Percentiles rank a stretch among this genome's conserved stretches.
phyloP scores from a whole-genome alignment of 2,797 vertebrate genomes.

The Emydoidea blandingii region DNA sequence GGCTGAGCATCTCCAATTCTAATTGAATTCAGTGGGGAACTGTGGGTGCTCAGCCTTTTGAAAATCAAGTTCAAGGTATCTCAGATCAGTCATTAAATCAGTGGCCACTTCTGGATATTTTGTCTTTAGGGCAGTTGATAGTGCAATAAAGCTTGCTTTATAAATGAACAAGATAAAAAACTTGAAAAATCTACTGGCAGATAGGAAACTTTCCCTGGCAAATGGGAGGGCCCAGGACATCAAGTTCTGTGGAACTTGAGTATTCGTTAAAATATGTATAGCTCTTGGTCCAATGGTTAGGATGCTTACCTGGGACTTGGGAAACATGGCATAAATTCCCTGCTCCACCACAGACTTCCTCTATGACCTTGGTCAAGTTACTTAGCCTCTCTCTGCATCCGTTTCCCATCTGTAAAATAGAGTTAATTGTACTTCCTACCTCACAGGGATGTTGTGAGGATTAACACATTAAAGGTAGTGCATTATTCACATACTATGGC shows the following conservation, averaged over 20 bases:
- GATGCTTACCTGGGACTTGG: not conserved
- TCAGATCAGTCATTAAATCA: not conserved
- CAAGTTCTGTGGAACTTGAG: not conserved
- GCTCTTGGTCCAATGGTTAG: not conserved
- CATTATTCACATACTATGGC: not conserved
- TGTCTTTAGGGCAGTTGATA: not conserved
- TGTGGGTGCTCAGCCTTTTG: not conserved
- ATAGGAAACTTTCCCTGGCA: not conserved
- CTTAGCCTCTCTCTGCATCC: not conserved
- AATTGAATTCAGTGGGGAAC: not conserved
- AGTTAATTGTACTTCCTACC: not conserved
- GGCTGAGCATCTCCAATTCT: not conserved
- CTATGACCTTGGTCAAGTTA: not conserved
- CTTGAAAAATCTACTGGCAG: not conserved
- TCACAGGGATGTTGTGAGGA: not conserved
- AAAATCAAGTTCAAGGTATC: not conserved
- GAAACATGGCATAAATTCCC: not conserved
- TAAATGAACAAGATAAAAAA: not conserved
- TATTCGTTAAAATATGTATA: not conserved
- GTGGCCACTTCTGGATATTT: not conserved
- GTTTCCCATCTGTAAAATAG: not conserved
- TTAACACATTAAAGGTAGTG: not conserved
- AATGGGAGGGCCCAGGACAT: not conserved
- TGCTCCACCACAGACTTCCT: not conserved
- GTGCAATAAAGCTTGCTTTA: not conserved